These are phyloP conservation scores for Carduelis carduelis DNA, from an alignment of 2,797 vertebrate genomes.

Conservation along the genomic window DNA sequence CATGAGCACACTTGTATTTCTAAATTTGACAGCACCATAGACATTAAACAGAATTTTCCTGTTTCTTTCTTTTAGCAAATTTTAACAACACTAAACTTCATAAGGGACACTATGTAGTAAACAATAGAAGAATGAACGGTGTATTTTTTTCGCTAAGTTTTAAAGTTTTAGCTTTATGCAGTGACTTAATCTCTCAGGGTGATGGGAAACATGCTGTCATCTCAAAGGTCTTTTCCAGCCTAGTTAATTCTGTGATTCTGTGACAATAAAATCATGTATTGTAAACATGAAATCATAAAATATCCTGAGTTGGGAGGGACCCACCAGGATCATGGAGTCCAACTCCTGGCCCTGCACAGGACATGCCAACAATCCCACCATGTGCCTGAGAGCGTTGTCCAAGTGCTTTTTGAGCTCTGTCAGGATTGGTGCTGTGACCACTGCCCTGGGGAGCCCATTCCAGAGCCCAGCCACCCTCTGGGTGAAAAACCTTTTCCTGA, in stretches of 20 bases:
- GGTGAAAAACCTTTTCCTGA: not conserved
- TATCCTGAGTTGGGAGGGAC: not conserved
- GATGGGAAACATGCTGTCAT: not conserved
- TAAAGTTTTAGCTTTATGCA: not conserved
- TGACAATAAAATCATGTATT: not conserved
- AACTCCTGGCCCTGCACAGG: not conserved
- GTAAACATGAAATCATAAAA: not conserved
- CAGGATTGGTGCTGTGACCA: not conserved
- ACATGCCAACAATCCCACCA: not conserved
- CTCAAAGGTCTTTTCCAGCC: not conserved
- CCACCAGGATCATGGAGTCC: not conserved
- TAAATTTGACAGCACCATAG: not conserved
- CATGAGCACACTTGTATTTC: not conserved
- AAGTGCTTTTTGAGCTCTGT: fast-evolving
- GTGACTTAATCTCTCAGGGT: not conserved
- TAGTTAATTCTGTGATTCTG: not conserved
- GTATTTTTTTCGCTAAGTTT: not conserved
- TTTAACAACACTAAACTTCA: not conserved
- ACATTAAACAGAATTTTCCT: not conserved
- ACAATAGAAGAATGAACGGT: not conserved
- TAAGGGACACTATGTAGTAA: not conserved
- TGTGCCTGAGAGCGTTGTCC: not conserved
- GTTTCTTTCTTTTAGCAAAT: not conserved
- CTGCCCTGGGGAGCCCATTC: not conserved
- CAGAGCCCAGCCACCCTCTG: fast-evolving